Evolutionary conservation across 1,140 invertebrate genomes (phyloP), one percentile per base, ranked within the genome.

Genomic region (Archivesica marissinica): DNA sequence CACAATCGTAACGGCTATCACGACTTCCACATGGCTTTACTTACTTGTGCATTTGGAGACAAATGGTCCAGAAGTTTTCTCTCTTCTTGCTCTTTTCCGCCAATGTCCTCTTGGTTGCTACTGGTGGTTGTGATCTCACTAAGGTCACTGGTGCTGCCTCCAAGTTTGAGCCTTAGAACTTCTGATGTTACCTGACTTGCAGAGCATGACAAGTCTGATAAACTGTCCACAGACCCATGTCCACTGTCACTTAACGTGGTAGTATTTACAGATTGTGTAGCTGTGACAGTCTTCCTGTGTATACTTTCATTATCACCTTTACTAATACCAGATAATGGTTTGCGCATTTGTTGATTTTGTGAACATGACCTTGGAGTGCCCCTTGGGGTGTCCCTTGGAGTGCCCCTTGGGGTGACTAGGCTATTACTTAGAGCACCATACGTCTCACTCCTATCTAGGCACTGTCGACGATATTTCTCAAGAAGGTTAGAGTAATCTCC

Each of bases 41-140:
- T 56, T 33, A 83, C 80, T 28, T 83, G 68, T 50, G 35, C 35
- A 7, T 75, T 20, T 7, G 80, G 74, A 11, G 82, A 47, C 41
- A 85, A 52, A 41, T 85, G 70, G 52, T 85, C 82, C 28, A 85
- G 61, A 47, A 85, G 59, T 23, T 59, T 85, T 41, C 59, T 77
- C 15, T 30, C 56, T 23, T n/a, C 59, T 52, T 52, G 35, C 13
- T 75, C 56, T 25, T 52, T 59, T 61, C 25, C 39, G 0, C 41
- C 35, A 41, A 23, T 23, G 11, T 33, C 41, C 11, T 44, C 68
- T 25, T n/a, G n/a, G 33, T 64, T 50, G 15, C 41, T 30, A 79
- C 41, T 50, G 25, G 50, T 75, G 2, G 64, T 35, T 0, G 80
- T 83, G 9, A 64, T 20, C 74, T 83, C 68, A 64, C 68, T 83